Conservation (phyloP, 1,140 invertebrate genomes). For the Batillaria attramentaria region DNA sequence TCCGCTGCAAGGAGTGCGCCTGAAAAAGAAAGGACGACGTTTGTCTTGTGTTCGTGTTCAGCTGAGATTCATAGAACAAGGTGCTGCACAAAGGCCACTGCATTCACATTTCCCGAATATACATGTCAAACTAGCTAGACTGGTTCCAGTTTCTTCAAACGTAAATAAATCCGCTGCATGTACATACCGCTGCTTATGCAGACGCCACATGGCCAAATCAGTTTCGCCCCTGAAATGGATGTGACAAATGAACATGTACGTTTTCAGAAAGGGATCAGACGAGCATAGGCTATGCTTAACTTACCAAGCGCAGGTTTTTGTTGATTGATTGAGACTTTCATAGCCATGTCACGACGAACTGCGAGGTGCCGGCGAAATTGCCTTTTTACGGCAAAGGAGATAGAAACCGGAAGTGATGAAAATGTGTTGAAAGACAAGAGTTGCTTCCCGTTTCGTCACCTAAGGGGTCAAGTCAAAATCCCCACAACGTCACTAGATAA, state of each 20-base stretch:
- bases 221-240: not conserved
- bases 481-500: not conserved
- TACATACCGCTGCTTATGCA: not conserved
- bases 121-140: not conserved
- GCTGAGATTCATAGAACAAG: not conserved
- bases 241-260: not conserved
- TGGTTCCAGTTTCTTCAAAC: not conserved
- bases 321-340: slow-evolving; percentile 42
- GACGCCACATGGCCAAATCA: no score
- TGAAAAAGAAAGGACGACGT: slow-evolving; percentile 39
- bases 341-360: not conserved
- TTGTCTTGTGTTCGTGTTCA: not conserved
- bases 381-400: not conserved
- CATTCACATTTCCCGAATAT: not conserved
- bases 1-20: slow-evolving; percentile 68
- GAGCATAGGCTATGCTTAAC: not conserved
- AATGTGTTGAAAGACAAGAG: not conserved
- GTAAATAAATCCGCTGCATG: not conserved
- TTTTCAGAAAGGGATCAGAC: no score
- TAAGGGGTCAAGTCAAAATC: not conserved
- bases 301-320: slow-evolving; percentile 50
- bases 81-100: not conserved
- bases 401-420: slow-evolving; percentile 33
- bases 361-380: not conserved
- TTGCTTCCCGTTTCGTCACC: not conserved